A percentile compares a stretch with the other conserved stretches of the same genome.
Evolutionary conservation across 1,140 invertebrate genomes (phyloP).

Genomic region (Aphaenogaster ashmeadi): DNA sequence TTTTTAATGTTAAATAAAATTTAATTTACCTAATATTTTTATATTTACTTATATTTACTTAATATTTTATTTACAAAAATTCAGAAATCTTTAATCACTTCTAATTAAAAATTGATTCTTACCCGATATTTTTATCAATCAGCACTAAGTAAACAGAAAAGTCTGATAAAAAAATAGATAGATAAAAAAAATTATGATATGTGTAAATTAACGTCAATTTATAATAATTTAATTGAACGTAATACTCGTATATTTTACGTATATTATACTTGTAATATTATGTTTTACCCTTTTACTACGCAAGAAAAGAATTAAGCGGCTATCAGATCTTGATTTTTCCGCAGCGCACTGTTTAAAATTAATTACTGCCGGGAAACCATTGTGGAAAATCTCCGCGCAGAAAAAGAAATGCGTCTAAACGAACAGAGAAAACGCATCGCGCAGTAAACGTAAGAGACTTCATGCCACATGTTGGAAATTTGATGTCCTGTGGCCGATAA

Average conservation of each 20-base stretch:
- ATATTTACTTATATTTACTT: background rate
- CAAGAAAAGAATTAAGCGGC: background rate
- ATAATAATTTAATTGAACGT: conserved; percentile 18
- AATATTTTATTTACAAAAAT: background rate
- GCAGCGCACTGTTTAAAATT: conserved; percentile 16
- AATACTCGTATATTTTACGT: background rate
- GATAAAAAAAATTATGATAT: background rate
- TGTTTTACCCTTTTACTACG: background rate
- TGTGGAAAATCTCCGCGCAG: background rate
- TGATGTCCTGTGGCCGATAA: conserved; percentile 57
- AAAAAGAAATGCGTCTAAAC: background rate
- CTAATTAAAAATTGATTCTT: background rate
- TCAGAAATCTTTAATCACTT: background rate
- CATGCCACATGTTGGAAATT: conserved; percentile 45
- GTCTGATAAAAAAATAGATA: background rate
- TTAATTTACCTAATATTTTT: background rate
- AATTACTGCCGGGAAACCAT: background rate
- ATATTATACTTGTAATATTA: background rate
- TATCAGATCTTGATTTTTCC: background rate
- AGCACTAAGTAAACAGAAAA: background rate
- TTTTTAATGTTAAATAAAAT: background rate
- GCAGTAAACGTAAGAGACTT: conserved; percentile 42
- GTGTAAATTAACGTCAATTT: background rate
- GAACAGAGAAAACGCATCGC: conserved; percentile 38
- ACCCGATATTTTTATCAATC: background rate